A percentile compares a stretch with the other conserved stretches of the same genome.
Evolutionary conservation across 1,140 invertebrate genomes (phyloP).

Genomic region (Pygmarrhopalites habei): DNA sequence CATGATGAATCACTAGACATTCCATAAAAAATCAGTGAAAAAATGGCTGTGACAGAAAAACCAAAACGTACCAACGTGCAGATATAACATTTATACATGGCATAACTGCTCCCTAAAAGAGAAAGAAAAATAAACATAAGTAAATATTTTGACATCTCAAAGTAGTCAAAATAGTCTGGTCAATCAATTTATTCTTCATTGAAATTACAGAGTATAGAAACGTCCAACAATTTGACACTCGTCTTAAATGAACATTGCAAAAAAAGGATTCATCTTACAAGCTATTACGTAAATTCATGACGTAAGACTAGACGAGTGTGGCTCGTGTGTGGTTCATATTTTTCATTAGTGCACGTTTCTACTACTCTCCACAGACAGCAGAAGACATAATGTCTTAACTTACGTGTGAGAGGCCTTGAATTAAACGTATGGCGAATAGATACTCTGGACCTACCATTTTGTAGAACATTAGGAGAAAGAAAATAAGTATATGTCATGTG

Average conservation of each 20-base stretch:
- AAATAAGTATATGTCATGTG: too few relatives aligned
- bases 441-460: too few relatives aligned
- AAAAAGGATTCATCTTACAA: too few relatives aligned
- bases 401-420: slow-evolving; percentile 45
- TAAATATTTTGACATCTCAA: too few relatives aligned
- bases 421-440: slow-evolving; percentile 43
- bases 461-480: too few relatives aligned
- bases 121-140: neutral
- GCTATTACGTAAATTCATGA: too few relatives aligned
- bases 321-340: too few relatives aligned
- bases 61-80: slow-evolving; percentile 52
- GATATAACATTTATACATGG: slow-evolving; percentile 52
- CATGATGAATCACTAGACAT: neutral
- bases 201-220: neutral
- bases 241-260: too few relatives aligned
- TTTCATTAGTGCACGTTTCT: too few relatives aligned
- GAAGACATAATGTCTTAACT: slow-evolving; percentile 9
- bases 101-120: slow-evolving; percentile 48
- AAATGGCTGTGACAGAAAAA: too few relatives aligned
- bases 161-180: too few relatives aligned
- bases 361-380: neutral
- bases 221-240: neutral
- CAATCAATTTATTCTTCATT: neutral
- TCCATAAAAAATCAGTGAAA: neutral
- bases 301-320: too few relatives aligned